A percentile compares a stretch with the other conserved stretches of the same genome.
phyloP scores from a whole-genome alignment of 2,797 vertebrate genomes.

The Phaenicophaeus curvirostris region DNA sequence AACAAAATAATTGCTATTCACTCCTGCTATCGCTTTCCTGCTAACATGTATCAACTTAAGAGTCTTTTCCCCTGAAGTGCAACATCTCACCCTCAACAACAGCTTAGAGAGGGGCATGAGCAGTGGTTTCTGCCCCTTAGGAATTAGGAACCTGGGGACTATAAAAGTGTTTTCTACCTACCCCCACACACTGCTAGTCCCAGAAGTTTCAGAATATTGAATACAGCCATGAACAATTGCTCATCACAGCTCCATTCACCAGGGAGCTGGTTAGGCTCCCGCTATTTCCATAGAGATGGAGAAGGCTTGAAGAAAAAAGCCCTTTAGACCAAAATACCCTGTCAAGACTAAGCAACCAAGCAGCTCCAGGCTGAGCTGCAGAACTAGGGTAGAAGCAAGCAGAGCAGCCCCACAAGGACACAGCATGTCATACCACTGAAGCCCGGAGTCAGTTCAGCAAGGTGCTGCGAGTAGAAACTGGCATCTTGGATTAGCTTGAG shows the following conservation, averaged over 20 bases:
- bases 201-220: neutral
- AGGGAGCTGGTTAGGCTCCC: neutral
- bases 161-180: neutral
- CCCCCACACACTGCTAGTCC: neutral
- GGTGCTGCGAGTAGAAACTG: slow-evolving; percentile 89
- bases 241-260: neutral
- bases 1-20: neutral
- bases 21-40: neutral
- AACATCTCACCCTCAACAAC: neutral
- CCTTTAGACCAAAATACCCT: neutral
- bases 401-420: neutral
- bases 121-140: neutral
- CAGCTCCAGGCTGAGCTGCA: neutral
- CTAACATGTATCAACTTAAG: neutral
- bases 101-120: neutral
- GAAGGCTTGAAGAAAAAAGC: neutral
- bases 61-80: neutral
- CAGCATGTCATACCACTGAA: slow-evolving; percentile 88
- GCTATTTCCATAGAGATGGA: neutral
- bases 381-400: neutral
- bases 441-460: slow-evolving; percentile 94
- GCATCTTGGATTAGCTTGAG: slow-evolving; percentile 90
- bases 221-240: neutral
- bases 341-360: neutral
- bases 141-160: neutral